Evolutionary conservation across 2,888 invertebrate genomes (phyloP), one percentile per base, ranked within the genome.

Genomic region (Osmoderma eremita): DNA sequence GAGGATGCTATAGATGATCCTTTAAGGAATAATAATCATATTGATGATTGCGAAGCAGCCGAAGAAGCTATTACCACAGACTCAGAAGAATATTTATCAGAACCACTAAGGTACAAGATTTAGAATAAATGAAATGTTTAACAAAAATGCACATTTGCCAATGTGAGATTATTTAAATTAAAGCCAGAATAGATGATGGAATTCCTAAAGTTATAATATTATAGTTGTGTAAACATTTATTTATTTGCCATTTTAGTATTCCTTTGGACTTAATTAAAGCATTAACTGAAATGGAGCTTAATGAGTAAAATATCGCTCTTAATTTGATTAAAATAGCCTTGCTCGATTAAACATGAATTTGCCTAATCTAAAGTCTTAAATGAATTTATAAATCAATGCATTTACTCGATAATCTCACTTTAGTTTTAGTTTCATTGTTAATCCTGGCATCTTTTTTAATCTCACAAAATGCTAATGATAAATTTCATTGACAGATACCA

Each of bases 71-170:
- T 76, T 18, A 80, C 80, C 4, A 78, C 80, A 30, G 81, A 81
- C 73, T 81, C 81, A 0, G 81, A 81, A 48, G 81, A 81, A 53
- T 81, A 80, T 72, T 73, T 79, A 67, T 77, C 80, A 36, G 80
- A 80, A 68, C 77, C 80, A 49, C 72, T 80, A 65, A 78, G 81
- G 81, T 81, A 77, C 65, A 42, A 22, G 41, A 48, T 58, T 30
- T 45, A 13, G 2, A 42, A 48, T n/a, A n/a, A 15, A 48, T 17
- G 12, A 48, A 20, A 1, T 48, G 4, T 48, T 3, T 30, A 30
- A 5, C 30, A 30, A 8, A 17, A 3, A 48, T 20, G 8, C 48
- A 20, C 18, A 20, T 48, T 8, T 20, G 1, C 2, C n/a, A 1
- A 30, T 8, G 6, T 30, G 10, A 8, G 30, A 30, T 18, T 17